phyloP scores from a whole-genome alignment of 2,113 vertebrate species.

The Picathartes gymnocephalus region DNA sequence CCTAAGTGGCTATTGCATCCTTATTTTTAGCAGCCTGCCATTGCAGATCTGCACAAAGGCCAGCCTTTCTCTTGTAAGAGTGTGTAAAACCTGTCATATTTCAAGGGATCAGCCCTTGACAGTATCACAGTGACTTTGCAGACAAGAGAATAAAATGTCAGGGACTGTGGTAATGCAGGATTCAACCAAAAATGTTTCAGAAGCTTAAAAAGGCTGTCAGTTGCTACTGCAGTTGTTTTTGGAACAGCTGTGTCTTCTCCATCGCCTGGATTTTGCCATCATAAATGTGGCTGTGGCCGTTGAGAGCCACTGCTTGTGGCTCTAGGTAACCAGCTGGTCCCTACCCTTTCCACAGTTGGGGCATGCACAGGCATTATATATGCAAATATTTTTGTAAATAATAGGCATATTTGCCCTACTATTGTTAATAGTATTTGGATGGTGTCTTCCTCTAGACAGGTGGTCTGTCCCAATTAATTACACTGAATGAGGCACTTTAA shows the following conservation, averaged over 20 bases:
- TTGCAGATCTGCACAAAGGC: background rate
- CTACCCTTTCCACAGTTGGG: background rate
- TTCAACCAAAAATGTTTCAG: background rate
- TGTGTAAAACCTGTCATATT: background rate
- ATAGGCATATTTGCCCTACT: background rate
- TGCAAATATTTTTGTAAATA: background rate
- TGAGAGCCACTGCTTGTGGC: background rate
- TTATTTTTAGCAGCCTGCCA: conserved; percentile 29
- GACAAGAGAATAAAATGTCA: background rate
- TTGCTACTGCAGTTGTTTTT: background rate
- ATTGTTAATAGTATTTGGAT: background rate
- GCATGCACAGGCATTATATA: background rate
- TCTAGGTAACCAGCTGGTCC: background rate
- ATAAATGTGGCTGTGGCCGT: background rate
- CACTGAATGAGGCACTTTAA: background rate
- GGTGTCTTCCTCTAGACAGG: background rate
- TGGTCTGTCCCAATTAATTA: background rate
- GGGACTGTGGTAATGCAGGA: background rate
- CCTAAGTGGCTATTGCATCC: background rate
- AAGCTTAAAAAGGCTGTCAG: background rate
- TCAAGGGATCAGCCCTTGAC: background rate
- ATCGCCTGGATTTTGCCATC: background rate
- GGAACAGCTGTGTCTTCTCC: background rate
- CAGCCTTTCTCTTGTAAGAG: background rate
- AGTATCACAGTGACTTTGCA: background rate